Percentiles rank a stretch among this genome's conserved stretches.
phyloP scores from a whole-genome alignment of 2,113 vertebrate species.

The Cranoglanis bouderius region DNA sequence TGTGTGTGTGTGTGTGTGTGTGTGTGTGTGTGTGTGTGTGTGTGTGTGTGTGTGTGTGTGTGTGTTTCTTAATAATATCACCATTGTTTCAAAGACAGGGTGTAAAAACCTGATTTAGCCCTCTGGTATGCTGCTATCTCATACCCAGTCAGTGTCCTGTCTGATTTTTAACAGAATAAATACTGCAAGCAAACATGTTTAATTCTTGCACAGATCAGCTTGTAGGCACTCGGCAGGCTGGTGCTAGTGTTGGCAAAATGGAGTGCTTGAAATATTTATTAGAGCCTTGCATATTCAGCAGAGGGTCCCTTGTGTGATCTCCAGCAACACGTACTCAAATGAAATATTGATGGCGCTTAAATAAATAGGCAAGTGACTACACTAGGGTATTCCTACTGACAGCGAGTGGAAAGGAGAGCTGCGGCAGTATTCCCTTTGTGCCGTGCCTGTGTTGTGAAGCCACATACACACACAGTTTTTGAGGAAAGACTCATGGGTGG shows the following conservation, averaged over 20 bases:
- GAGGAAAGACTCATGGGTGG: background rate
- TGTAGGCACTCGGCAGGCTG: slow-evolving; percentile 69
- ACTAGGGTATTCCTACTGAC: slow-evolving; percentile 63
- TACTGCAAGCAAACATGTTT: slow-evolving; percentile 73
- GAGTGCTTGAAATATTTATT: slow-evolving; percentile 79
- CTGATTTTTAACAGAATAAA: slow-evolving; percentile 66
- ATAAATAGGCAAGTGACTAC: slow-evolving; percentile 70
- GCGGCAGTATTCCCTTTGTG: slow-evolving; percentile 41
- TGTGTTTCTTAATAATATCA: slow-evolving; percentile 14
- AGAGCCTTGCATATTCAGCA: slow-evolving; percentile 76
- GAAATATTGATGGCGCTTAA: slow-evolving; percentile 80
- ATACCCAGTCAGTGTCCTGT: slow-evolving; percentile 34
- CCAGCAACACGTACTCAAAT: slow-evolving; percentile 75
- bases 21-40: background rate
- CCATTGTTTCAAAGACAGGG: background rate
- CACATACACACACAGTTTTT: background rate
- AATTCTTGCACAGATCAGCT: slow-evolving; percentile 74
- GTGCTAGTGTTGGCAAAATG: slow-evolving; percentile 70
- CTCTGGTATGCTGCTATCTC: slow-evolving; percentile 14
- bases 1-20: background rate
- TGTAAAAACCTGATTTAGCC: slow-evolving; percentile 17
- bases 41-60: background rate
- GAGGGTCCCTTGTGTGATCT: slow-evolving; percentile 76
- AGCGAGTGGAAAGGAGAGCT: slow-evolving; percentile 65
- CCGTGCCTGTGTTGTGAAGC: background rate